Percentiles rank a stretch among this genome's conserved stretches.
Evolutionary conservation across 1,140 invertebrate species (phyloP).

Genomic region (Chelonus insularis): DNA sequence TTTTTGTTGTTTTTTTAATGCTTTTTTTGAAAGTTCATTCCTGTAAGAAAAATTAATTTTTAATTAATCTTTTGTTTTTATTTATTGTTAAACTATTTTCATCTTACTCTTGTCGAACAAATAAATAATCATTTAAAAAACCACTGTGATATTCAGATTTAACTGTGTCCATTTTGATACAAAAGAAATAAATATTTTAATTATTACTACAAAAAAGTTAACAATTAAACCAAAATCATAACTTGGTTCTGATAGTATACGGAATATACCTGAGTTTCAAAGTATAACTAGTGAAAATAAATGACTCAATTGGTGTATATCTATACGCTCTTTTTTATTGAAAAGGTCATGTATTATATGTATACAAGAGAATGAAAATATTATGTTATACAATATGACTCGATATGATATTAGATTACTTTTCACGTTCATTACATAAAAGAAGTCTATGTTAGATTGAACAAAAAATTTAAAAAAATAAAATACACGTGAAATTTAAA

Average conservation of each 20-base stretch:
- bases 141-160: background rate
- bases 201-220: background rate
- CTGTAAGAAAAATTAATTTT: slow-evolving; percentile 26
- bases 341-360: no score
- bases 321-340: no score
- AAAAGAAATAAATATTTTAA: background rate
- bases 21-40: slow-evolving; percentile 65
- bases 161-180: slow-evolving; percentile 8
- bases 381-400: no score
- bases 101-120: background rate
- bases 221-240: background rate
- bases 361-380: no score
- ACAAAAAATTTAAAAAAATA: no score
- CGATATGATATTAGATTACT: no score
- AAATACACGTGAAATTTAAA: background rate
- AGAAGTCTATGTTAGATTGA: no score
- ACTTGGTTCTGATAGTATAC: no score
- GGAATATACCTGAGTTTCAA: no score
- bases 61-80: background rate
- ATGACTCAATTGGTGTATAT: no score
- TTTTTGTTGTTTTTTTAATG: slow-evolving; percentile 72
- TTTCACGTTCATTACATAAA: no score
- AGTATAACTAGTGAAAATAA: no score
- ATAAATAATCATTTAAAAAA: slow-evolving; percentile 1
- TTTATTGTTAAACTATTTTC: background rate